Percentiles rank a stretch among this genome's conserved stretches.
These are phyloP conservation scores for Phataginus tricuspis DNA, from an alignment of 2,797 vertebrate genomes.

Conservation along the genomic window DNA sequence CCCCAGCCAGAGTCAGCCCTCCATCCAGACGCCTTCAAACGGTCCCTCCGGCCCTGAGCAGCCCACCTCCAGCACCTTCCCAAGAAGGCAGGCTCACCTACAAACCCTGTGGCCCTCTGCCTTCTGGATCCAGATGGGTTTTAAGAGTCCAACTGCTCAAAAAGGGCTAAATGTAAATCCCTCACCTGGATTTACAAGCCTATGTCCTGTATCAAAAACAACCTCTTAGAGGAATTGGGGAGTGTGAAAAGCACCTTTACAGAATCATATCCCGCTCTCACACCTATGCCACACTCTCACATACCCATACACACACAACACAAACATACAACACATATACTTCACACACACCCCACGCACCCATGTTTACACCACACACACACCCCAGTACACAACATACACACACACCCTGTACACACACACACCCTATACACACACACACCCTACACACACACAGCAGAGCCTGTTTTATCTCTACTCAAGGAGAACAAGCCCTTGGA, in stretches of 20 bases:
- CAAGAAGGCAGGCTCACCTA: not conserved
- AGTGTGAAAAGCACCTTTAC: too few species aligned
- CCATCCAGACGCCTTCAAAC: not conserved
- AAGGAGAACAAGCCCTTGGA: accelerated
- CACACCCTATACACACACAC: not conserved
- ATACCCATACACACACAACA: too few species aligned
- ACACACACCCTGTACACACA: not conserved
- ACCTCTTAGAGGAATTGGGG: too few species aligned
- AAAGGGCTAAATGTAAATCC: too few species aligned
- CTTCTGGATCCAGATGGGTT: not conserved
- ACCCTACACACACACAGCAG: not conserved
- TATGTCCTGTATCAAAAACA: accelerated
- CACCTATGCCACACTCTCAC: not conserved
- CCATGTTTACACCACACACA: not conserved
- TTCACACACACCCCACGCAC: not conserved
- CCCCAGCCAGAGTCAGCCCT: not conserved
- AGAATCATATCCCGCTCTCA: not conserved
- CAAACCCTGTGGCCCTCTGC: too few species aligned
- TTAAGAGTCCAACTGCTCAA: not conserved
- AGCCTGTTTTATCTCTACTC: accelerated
- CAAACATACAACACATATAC: not conserved
- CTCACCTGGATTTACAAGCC: not conserved
- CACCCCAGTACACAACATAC: too few species aligned
- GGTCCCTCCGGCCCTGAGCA: not conserved
- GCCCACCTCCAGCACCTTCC: not conserved